Conservation (phyloP, 2,888 invertebrate species). For the Lapara coniferarum region DNA sequence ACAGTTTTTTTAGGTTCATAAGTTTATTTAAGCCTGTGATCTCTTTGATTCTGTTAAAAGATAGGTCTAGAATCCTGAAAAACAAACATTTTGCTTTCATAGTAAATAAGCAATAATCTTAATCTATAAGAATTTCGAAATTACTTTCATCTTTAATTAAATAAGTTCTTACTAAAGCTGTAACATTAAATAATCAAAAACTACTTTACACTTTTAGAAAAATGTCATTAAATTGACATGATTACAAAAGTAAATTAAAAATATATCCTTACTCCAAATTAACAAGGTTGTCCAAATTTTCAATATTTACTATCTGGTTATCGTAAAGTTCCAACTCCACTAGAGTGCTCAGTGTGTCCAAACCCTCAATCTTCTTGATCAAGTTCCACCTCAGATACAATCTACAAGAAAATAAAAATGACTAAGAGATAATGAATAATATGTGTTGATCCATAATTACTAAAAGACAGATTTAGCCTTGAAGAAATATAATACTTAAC, state of each 20-base stretch:
- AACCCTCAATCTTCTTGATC: constrained; percentile 96
- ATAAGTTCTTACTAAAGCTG: background rate
- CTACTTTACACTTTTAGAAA: background rate
- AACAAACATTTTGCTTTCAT: background rate
- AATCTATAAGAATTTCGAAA: no score
- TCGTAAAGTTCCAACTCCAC: constrained; percentile 97
- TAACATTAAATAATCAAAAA: background rate
- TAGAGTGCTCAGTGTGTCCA: constrained; percentile 89
- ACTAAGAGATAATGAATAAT: no score
- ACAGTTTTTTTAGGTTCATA: constrained; percentile 91
- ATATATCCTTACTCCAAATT: constrained; percentile 90
- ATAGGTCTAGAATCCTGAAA: constrained; percentile 94
- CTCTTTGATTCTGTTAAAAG: constrained; percentile 96
- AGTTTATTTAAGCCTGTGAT: constrained; percentile 92
- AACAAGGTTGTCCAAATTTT: constrained; percentile 92
- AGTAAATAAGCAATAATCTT: no score
- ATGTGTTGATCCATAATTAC: no score
- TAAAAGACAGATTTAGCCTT: no score
- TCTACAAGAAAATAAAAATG: constrained; percentile 51
- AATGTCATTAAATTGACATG: background rate
- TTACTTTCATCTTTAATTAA: no score
- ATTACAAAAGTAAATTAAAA: background rate
- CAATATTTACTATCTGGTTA: constrained; percentile 96
- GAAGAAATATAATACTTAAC: no score
- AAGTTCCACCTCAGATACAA: constrained; percentile 97